phyloP scores from a whole-genome alignment of 2,113 vertebrate species.

The Melanocharis versteri region DNA sequence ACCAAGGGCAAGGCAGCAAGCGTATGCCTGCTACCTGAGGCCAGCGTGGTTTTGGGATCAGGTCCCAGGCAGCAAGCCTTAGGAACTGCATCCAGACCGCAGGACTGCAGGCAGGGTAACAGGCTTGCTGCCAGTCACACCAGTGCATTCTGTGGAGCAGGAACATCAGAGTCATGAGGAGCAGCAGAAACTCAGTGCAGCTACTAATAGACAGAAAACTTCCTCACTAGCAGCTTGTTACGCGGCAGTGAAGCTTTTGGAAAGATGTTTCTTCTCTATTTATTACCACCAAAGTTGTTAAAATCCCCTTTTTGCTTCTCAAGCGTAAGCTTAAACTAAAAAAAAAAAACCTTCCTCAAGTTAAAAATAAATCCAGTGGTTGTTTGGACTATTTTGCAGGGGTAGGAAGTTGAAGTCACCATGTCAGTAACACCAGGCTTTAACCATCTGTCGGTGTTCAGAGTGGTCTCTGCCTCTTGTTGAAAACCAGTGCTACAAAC shows the following conservation, averaged over 20 bases:
- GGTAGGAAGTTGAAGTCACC: conserved; percentile 15
- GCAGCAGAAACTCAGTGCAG: not conserved
- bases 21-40: not conserved
- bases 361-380: conserved; percentile 41
- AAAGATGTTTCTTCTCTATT: not conserved
- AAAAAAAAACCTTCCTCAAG: not conserved
- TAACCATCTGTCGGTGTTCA: not conserved
- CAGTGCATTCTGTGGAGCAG: not conserved
- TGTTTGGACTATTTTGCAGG: not conserved
- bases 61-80: not conserved
- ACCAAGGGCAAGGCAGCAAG: not conserved
- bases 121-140: not conserved
- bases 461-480: not conserved
- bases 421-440: not conserved
- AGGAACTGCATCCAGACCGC: not conserved
- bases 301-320: not conserved
- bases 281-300: not conserved
- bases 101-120: not conserved
- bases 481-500: not conserved
- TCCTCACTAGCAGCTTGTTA: not conserved
- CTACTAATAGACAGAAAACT: conserved; percentile 5
- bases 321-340: not conserved
- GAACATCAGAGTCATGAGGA: not conserved
- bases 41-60: not conserved
- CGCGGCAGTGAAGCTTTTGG: not conserved